Evolutionary conservation across 2,888 invertebrate genomes (phyloP), one percentile per base, ranked within the genome.

Genomic region (Chydorus sphaericus): DNA sequence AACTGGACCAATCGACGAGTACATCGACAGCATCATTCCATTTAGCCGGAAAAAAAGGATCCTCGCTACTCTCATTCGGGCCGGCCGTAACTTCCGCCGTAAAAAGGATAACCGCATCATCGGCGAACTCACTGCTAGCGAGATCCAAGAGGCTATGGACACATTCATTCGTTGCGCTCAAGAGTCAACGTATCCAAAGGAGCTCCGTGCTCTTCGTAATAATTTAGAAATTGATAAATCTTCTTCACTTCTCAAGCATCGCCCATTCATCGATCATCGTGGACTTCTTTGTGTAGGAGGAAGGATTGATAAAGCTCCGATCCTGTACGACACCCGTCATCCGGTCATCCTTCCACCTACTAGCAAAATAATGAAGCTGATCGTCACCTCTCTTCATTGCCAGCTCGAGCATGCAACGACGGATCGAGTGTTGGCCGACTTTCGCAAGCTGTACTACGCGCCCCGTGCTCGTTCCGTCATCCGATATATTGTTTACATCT

Each of bases 341-440:
- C 65, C 62, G 6, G 61, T 63, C 16, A 50, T 66, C 16, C 48
- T 66, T 18, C 63, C 63, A n/a, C 59, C 62, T 6, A 37, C 18
- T 4, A 7, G 16, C 18, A 26, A 6, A n/a, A 11, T 58, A 2
- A 59, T 55, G 2, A 11, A 57, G 11, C 49, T 48, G 5, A 33
- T 59, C 6, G 54, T 65, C 10, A 57, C 58, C 29, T 8, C 56
- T 31, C 30, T 57, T 11, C 64, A 64, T 49, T 20, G 26, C 8
- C 39, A 38, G 16, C 26, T 59, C 10, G 61, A 60, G 39, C 49
- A 55, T 36, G 59, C 60, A 7, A 60, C 62, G 7, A 57, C 63
- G 14, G 61, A 63, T 54, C 20, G 58, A 5, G 53, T 61, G 4
- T 39, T 64, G 4, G 54, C 61, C 8, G 38, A 57, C 14, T 29